These are phyloP conservation scores for Vicugna pacos DNA, from an alignment of 2,113 vertebrate species.

Conservation along the genomic window DNA sequence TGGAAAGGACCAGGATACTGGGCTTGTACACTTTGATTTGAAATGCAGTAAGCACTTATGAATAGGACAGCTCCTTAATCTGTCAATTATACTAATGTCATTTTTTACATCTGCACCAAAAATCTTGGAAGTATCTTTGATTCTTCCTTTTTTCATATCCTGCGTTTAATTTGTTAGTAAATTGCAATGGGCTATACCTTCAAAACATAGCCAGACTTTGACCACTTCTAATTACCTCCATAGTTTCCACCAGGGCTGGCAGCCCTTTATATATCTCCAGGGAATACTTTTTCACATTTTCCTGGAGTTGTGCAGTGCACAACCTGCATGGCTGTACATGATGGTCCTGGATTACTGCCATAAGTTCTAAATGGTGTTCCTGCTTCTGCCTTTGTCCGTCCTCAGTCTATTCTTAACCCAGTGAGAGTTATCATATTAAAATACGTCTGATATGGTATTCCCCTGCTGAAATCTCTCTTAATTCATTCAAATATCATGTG, in stretches of 20 bases:
- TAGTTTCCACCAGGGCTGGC: neutral
- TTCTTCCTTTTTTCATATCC: conserved; percentile 7
- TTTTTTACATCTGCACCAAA: neutral
- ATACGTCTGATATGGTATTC: neutral
- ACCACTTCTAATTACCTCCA: neutral
- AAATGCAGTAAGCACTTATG: neutral
- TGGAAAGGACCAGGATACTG: neutral
- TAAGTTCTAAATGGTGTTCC: neutral
- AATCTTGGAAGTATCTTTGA: neutral
- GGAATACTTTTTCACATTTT: neutral
- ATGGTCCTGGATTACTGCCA: neutral
- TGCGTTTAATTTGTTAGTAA: neutral
- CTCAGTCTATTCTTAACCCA: neutral
- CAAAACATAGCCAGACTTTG: neutral
- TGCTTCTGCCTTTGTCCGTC: neutral
- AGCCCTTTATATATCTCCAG: neutral
- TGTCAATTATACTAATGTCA: neutral
- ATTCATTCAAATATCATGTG: neutral
- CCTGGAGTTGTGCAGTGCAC: neutral
- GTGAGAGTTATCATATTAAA: neutral
- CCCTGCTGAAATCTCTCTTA: neutral
- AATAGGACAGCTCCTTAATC: neutral
- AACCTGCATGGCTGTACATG: neutral
- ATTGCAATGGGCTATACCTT: neutral
- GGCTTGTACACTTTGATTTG: neutral